Conservation (phyloP, 2,113 vertebrate species). For the Cynopterus brachyotis region DNA sequence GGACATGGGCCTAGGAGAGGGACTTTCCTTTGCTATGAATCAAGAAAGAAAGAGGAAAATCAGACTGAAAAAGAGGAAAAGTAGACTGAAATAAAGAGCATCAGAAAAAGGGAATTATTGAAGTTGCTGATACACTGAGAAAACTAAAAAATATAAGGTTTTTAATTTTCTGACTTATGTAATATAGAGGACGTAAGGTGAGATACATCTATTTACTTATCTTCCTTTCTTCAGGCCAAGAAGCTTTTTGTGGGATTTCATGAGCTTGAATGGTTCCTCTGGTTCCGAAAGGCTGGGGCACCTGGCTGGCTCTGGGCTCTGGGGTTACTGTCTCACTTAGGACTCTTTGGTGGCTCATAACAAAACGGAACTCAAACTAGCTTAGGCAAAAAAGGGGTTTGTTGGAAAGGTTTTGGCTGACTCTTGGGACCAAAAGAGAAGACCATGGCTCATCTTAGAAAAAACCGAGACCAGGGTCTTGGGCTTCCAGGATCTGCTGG, state of each 20-base stretch:
- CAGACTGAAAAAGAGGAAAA: too few species aligned
- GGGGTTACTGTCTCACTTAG: not conserved
- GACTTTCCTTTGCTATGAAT: not conserved
- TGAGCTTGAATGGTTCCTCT: not conserved
- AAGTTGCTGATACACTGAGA: not conserved
- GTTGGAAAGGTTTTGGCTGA: not conserved
- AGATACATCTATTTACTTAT: not conserved
- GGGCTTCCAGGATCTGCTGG: not conserved
- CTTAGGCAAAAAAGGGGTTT: not conserved
- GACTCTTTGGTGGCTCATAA: not conserved
- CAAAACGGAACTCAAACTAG: not conserved
- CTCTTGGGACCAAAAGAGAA: not conserved
- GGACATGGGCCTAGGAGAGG: not conserved
- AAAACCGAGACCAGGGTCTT: not conserved
- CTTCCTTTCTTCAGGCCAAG: not conserved
- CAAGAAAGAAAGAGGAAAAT: not conserved
- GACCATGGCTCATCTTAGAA: not conserved
- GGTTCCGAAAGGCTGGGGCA: not conserved
- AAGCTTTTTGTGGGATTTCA: not conserved
- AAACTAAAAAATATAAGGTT: not conserved
- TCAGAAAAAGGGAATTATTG: not conserved
- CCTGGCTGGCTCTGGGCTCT: not conserved
- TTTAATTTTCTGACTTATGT: not conserved
- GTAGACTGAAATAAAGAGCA: not conserved
- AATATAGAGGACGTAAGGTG: not conserved